Conservation (phyloP, 2,797 vertebrate species). For the Gymnoscopelus braueri region DNA sequence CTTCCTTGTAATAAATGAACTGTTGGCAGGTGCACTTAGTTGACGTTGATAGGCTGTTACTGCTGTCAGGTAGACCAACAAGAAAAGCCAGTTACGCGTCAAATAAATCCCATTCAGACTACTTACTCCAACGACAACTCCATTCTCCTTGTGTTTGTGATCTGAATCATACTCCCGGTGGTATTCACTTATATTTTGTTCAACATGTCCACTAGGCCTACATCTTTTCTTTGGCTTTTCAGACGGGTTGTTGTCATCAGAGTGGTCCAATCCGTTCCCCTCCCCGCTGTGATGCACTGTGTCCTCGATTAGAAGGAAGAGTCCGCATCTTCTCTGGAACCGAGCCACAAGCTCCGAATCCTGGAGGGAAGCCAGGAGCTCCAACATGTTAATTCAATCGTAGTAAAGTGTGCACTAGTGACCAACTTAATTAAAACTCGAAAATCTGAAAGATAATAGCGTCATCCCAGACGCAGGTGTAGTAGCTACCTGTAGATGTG, state of each 20-base stretch:
- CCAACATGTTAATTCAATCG: slow-evolving; percentile 40
- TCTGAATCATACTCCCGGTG: slow-evolving; percentile 60
- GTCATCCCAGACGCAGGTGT: background rate
- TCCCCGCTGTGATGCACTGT: background rate
- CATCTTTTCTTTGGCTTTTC: slow-evolving; percentile 13
- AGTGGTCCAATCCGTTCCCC: background rate
- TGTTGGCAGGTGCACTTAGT: too few species aligned
- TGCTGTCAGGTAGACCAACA: slow-evolving; percentile 63
- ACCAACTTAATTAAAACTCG: too few species aligned
- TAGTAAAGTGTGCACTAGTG: too few species aligned
- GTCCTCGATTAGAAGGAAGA: slow-evolving; percentile 61
- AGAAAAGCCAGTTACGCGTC: slow-evolving; percentile 73
- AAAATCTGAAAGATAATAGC: too few species aligned
- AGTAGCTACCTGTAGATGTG: slow-evolving; percentile 49
- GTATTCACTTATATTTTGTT: background rate
- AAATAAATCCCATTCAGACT: background rate
- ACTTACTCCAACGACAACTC: slow-evolving; percentile 57
- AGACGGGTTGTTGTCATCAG: background rate
- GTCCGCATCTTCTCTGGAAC: slow-evolving; percentile 91
- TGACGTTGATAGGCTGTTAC: too few species aligned
- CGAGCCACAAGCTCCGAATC: slow-evolving; percentile 87
- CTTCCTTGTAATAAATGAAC: too few species aligned
- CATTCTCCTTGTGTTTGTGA: slow-evolving; percentile 30
- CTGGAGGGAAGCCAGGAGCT: slow-evolving; percentile 74
- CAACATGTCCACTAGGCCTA: slow-evolving; percentile 17